Evolutionary conservation across 1,140 invertebrate species (phyloP).

Genomic region (Atta cephalotes): DNA sequence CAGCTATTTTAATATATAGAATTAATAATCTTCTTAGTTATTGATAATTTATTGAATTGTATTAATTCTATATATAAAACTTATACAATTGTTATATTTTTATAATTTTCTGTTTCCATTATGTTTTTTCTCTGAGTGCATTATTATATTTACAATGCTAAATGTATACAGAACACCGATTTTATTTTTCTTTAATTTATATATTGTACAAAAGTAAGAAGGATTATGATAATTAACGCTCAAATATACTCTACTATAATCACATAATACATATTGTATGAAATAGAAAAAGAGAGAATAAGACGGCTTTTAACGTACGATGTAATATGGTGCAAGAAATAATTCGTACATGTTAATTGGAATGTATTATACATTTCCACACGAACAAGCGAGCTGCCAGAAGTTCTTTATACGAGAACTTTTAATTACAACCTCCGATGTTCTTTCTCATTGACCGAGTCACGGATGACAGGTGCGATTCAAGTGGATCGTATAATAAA

Average conservation of each 20-base stretch:
- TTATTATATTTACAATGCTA: not conserved
- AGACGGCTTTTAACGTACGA: not conserved
- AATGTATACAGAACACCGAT: not conserved
- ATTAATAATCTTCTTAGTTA: no score
- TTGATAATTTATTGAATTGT: no score
- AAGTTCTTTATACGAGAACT: conserved; percentile 58
- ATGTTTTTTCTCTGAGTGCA: no score
- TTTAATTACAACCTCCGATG: conserved; percentile 56
- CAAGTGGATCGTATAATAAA: conserved; percentile 40
- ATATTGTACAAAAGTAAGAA: not conserved
- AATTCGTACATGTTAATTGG: not conserved
- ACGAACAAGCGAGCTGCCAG: conserved; percentile 22
- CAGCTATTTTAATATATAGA: no score
- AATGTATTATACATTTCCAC: not conserved
- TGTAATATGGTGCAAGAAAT: not conserved
- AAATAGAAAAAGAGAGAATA: not conserved
- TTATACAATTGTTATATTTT: no score
- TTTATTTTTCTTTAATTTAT: not conserved
- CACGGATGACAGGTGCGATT: conserved; percentile 52
- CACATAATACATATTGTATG: not conserved
- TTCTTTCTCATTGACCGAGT: conserved; percentile 59
- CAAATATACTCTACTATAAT: not conserved
- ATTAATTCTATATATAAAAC: no score
- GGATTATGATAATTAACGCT: not conserved
- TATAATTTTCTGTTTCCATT: no score